Conservation (phyloP, 2,888 invertebrate species). For the Dexiosoma caninum region DNA sequence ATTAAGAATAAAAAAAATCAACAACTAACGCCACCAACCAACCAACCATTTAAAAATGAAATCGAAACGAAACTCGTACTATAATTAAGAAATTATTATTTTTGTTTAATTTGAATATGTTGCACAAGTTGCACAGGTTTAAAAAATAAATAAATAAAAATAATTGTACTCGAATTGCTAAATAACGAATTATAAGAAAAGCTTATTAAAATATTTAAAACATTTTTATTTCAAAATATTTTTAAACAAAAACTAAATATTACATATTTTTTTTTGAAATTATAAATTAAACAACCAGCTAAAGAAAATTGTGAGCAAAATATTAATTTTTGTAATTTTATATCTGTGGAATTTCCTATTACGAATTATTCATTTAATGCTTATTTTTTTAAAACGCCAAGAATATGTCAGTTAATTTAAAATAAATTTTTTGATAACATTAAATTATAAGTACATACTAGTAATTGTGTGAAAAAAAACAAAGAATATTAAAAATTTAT, state of each 20-base stretch:
- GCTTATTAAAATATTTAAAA: neutral
- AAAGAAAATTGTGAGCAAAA: constrained; percentile 26
- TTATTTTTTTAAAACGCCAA: too few relatives aligned
- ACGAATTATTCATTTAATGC: too few relatives aligned
- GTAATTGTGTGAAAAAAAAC: neutral
- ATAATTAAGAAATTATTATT: constrained; percentile 37
- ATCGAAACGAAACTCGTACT: constrained; percentile 48
- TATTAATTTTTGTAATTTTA: too few relatives aligned
- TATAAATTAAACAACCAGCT: neutral
- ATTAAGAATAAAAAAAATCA: constrained; percentile 37
- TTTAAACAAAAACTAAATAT: too few relatives aligned
- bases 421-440: constrained; percentile 31
- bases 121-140: neutral
- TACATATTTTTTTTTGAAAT: too few relatives aligned
- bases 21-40: constrained; percentile 57
- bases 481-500: neutral
- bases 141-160: neutral
- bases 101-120: constrained; percentile 12
- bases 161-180: constrained; percentile 17
- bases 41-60: constrained; percentile 34
- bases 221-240: neutral
- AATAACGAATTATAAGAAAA: constrained; percentile 10
- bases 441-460: constrained; percentile 34
- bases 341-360: too few relatives aligned
- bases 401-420: neutral